phyloP scores from a whole-genome alignment of 2,797 vertebrate genomes.

The Meda fulgida region DNA sequence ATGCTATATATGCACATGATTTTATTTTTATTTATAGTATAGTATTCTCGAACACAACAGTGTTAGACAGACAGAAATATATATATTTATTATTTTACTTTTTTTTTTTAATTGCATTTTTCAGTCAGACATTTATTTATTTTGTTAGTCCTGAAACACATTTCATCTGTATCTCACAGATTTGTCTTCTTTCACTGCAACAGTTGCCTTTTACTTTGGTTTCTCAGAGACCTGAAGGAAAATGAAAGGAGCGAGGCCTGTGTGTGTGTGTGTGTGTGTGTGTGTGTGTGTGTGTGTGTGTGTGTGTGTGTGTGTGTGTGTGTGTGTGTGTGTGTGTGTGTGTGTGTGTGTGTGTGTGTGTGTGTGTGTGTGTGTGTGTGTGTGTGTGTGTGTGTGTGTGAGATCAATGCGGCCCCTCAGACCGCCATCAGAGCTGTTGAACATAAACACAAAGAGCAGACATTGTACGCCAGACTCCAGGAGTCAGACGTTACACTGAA shows the following conservation, averaged over 20 bases:
- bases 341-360: neutral
- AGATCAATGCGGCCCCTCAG: constrained; percentile 58
- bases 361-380: neutral
- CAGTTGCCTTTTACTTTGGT: neutral
- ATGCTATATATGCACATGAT: neutral
- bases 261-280: neutral
- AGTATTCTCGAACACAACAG: no score
- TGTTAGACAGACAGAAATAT: neutral
- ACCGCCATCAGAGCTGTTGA: constrained; percentile 51
- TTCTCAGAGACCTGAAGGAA: neutral
- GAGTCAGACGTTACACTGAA: constrained; percentile 41
- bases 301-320: neutral
- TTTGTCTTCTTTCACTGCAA: neutral
- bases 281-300: neutral
- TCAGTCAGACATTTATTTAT: neutral
- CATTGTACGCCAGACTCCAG: constrained; percentile 25
- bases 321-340: neutral
- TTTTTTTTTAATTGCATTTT: no score
- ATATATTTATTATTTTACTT: no score
- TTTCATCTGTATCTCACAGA: neutral
- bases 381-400: neutral
- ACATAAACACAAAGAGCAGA: constrained; percentile 47
- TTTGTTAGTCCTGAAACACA: neutral
- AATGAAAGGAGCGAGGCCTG: neutral
- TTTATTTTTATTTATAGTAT: no score